These are phyloP conservation scores for Anniella stebbinsi DNA, from an alignment of 2,797 vertebrate genomes.

Conservation along the genomic window DNA sequence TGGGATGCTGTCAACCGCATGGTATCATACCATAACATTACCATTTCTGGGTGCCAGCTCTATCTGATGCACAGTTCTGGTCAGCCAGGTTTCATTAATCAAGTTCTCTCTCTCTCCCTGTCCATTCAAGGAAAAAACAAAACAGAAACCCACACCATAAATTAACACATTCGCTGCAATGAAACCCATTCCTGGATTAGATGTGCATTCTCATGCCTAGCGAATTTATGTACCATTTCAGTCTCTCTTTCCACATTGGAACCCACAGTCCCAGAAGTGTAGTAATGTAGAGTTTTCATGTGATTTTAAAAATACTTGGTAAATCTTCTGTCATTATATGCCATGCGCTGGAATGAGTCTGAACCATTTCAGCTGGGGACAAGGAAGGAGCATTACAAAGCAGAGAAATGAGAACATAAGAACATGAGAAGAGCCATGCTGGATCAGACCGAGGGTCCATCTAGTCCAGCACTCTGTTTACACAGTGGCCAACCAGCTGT, in stretches of 20 bases:
- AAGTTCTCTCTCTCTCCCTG: slow-evolving; percentile 3
- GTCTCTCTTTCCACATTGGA: background rate
- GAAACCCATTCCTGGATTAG: background rate
- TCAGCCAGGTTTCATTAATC: slow-evolving; percentile 21
- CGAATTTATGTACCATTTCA: background rate
- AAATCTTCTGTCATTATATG: background rate
- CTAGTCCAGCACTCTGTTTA: too few relatives aligned
- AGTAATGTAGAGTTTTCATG: too few relatives aligned
- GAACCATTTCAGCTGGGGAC: background rate
- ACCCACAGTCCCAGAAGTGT: background rate
- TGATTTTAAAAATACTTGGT: background rate
- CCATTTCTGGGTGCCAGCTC: background rate
- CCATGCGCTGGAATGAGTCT: background rate
- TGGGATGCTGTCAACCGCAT: background rate
- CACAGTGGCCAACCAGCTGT: too few relatives aligned
- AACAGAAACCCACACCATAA: background rate
- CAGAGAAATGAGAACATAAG: too few relatives aligned
- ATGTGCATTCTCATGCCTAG: background rate
- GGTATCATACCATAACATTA: background rate
- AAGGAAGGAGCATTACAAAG: background rate
- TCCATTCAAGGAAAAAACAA: background rate
- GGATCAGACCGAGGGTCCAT: too few relatives aligned
- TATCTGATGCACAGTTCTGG: background rate
- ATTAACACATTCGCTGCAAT: slow-evolving; percentile 15
- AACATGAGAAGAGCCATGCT: too few relatives aligned